Evolutionary conservation across 1,140 invertebrate species (phyloP).

Genomic region (Cecropterus lyciades): DNA sequence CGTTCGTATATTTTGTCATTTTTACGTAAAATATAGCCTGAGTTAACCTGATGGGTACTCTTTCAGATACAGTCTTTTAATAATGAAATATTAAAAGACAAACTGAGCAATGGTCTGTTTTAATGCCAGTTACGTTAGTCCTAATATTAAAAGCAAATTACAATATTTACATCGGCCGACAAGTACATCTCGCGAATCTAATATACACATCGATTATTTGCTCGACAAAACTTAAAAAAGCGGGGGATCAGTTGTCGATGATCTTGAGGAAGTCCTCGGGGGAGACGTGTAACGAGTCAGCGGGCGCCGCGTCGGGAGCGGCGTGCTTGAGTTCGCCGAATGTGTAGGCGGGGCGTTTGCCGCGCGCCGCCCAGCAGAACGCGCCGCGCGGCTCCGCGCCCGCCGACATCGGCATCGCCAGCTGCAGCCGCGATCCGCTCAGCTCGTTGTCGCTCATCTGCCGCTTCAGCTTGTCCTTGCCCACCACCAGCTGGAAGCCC

Average conservation of each 20-base stretch:
- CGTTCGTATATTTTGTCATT: no score
- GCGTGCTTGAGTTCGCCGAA: conserved; percentile 76
- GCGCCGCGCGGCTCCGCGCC: conserved; percentile 63
- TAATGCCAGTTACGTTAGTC: conserved; percentile 71
- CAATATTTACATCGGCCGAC: conserved; percentile 78
- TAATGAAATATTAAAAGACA: not conserved
- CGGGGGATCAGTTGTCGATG: conserved; percentile 61
- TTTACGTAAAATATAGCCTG: no score
- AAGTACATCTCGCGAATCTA: conserved; percentile 55
- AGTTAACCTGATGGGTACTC: no score
- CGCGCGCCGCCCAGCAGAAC: conserved; percentile 63
- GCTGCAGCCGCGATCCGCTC: conserved; percentile 52
- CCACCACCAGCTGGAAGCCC: conserved; percentile 70
- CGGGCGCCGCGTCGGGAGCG: conserved; percentile 58
- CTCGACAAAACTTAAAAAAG: conserved; percentile 55
- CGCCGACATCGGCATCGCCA: conserved; percentile 73
- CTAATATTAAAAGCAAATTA: conserved; percentile 79
- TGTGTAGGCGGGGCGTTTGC: conserved; percentile 57
- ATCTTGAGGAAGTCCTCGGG: conserved; percentile 73
- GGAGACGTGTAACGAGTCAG: conserved; percentile 56
- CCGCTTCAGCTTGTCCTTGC: conserved; percentile 67
- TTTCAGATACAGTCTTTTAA: no score
- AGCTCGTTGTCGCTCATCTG: conserved; percentile 47
- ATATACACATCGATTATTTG: conserved; percentile 67
- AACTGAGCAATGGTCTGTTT: conserved; percentile 78